phyloP scores from a whole-genome alignment of 2,888 invertebrate genomes.

The Agriotes lineatus region DNA sequence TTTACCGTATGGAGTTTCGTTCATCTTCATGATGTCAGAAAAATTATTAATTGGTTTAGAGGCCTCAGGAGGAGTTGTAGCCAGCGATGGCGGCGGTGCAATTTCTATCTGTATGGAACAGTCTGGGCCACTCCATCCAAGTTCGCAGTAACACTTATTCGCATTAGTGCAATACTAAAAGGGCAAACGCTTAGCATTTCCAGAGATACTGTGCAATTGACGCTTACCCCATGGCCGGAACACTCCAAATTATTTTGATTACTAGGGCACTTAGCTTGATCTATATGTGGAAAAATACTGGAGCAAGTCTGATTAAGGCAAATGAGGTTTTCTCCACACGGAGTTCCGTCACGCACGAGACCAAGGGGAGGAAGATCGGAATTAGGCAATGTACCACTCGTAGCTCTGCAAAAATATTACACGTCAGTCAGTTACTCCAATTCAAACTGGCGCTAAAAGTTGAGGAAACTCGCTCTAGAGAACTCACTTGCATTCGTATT shows the following conservation, averaged over 20 bases:
- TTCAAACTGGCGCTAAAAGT: background rate
- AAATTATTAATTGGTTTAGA: constrained; percentile 69
- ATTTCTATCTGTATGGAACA: constrained; percentile 84
- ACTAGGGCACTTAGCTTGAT: constrained; percentile 89
- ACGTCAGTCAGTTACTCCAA: background rate
- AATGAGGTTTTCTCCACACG: constrained; percentile 92
- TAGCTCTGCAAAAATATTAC: constrained; percentile 34
- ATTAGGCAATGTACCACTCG: constrained; percentile 72
- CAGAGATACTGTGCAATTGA: background rate
- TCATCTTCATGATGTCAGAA: constrained; percentile 81
- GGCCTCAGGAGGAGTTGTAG: constrained; percentile 73
- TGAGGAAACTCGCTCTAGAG: background rate
- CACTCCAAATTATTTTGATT: constrained; percentile 91
- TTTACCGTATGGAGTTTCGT: constrained; percentile 95
- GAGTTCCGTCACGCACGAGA: constrained; percentile 92
- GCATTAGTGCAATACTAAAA: constrained; percentile 90
- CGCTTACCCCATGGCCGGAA: constrained; percentile 93
- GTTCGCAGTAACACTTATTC: constrained; percentile 92
- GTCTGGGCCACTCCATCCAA: constrained; percentile 89
- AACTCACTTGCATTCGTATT: constrained; percentile 97
- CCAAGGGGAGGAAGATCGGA: constrained; percentile 80
- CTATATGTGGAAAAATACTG: constrained; percentile 85
- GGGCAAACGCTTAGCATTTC: constrained; percentile 20
- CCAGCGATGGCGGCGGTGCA: constrained; percentile 69
- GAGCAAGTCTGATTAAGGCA: constrained; percentile 96